Evolutionary conservation across 2,797 vertebrate genomes (phyloP), one percentile per base, ranked within the genome.

Genomic region (Micrastur ruficollis): DNA sequence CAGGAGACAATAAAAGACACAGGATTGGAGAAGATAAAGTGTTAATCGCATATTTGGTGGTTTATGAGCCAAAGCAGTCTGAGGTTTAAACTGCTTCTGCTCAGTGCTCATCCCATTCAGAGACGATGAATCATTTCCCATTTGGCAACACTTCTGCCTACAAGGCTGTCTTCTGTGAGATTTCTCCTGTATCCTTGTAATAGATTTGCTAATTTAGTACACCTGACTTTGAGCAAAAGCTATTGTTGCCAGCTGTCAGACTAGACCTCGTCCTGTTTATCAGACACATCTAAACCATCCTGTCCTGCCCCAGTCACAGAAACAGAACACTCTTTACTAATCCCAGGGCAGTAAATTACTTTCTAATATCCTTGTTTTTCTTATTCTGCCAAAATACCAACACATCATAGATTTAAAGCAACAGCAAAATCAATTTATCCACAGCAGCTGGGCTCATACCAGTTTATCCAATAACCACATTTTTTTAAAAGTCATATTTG

Each of bases 81-180:
- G 96, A 97, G 96, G 96, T 97, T 97, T 96, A 91, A 97, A 97
- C 96, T 98, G 95, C 91, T 97, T 95, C 96, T 97, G 96, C 96
- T 97, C 95, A 96, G 93, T 96, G 95, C 97, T 98, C 97, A 96
- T 98, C 95, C 96, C 98, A 98, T 97, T 98, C 98, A 97, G 97
- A 98, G 98, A 98, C 98, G 93, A 98, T 98, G 98, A 98, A 98
- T 98, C 98, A 98, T 96, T 97, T 98, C 98, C 98, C 97, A 98
- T 98, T 97, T 98, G 98, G 98, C 97, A 97, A 76, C 70, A 79
- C 94, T 97, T 86, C 96, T 98, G 97, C 89, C 92, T 95, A 94
- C 95, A 97, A 97, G 96, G 93, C 97, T 93, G 95, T 97, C 94
- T 95, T 95, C 79, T 94, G 92, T 46, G 80, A 92, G 91, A 93